Conservation (phyloP, 2,113 vertebrate genomes). For the Jacana jacana region DNA sequence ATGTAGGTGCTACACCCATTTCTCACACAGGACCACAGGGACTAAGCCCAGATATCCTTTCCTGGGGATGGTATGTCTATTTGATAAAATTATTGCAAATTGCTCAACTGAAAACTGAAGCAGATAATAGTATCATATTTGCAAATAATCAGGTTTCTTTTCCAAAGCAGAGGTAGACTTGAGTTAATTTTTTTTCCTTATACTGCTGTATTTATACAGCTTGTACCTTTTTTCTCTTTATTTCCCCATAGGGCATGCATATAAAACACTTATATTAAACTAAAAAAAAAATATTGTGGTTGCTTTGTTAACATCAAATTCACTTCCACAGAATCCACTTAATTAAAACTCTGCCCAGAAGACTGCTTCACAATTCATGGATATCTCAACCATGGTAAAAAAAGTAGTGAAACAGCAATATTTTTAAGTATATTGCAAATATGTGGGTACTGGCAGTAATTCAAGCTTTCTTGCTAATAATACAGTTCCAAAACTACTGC, state of each 20-base stretch:
- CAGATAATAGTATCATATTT: background rate
- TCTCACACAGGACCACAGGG: background rate
- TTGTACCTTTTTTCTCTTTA: background rate
- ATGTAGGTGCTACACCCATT: background rate
- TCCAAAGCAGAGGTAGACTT: background rate
- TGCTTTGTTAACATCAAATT: conserved; percentile 25
- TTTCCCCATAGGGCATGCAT: background rate
- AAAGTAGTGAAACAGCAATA: background rate
- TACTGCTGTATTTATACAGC: background rate
- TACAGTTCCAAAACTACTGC: conserved; percentile 9
- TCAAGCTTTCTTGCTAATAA: conserved; percentile 37
- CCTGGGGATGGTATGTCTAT: background rate
- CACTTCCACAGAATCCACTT: background rate
- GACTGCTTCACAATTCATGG: background rate
- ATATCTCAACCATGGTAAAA: background rate
- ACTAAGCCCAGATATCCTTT: background rate
- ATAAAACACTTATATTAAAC: conserved; percentile 21
- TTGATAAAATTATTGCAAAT: background rate
- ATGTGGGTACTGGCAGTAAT: background rate
- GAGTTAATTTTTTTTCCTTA: background rate
- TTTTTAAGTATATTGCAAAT: conserved; percentile 5
- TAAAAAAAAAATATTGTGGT: background rate
- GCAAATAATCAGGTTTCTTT: background rate
- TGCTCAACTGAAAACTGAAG: background rate
- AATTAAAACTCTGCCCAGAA: conserved; percentile 17